Base-by-base conservation (phyloP, 2,888 invertebrate genomes). In the Yponomeuta evonymella region DNA sequence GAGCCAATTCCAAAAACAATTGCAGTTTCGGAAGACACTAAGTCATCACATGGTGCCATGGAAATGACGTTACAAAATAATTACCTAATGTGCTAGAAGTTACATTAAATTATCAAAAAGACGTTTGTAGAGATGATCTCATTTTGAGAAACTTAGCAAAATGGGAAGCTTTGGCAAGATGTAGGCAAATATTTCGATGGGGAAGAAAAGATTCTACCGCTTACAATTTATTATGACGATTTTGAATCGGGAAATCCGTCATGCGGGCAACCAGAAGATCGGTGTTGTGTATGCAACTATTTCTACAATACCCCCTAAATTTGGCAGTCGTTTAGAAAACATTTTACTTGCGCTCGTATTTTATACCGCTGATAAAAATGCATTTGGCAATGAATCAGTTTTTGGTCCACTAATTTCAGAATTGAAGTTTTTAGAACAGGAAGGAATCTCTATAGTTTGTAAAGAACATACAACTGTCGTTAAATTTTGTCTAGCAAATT, bases 21-120 rank as follows among this genome's bases (percentile, higher is more conserved):
- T 33, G 58, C 3, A n/a, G 58, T 67, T 9, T 67, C 67, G 15
- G 43, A 67, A 67, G 67, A 67, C n/a, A 58, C 58, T n/a, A 58
- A 58, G 58, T n/a, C n/a, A 15, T 12, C n/a, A 8, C 12, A 58
- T n/a, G 58, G 58, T 58, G n/a, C 12, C n/a, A 2, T 58, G 2
- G 58, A 58, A 58, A 12, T 58, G 58, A 58, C 36, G 36, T 36
- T 36, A 36, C 2, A 36, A 36, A 36, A 36, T 36, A 36, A 36
- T 2, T 36, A 36, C 36, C 36, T 36, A 36, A 36, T 36, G 36
- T 36, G 36, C 36, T 36, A 36, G 36, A 36, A 2, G 36, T 36
- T 36, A 2, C 5, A 36, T 36, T 36, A 36, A 36, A 36, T 36
- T 36, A 36, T 36, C 36, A 36, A 36, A 36, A 36, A 36, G 36